Percentiles rank a stretch among this genome's conserved stretches.
These are phyloP conservation scores for Orius laevigatus DNA, from an alignment of 1,140 invertebrate genomes.

Conservation along the genomic window DNA sequence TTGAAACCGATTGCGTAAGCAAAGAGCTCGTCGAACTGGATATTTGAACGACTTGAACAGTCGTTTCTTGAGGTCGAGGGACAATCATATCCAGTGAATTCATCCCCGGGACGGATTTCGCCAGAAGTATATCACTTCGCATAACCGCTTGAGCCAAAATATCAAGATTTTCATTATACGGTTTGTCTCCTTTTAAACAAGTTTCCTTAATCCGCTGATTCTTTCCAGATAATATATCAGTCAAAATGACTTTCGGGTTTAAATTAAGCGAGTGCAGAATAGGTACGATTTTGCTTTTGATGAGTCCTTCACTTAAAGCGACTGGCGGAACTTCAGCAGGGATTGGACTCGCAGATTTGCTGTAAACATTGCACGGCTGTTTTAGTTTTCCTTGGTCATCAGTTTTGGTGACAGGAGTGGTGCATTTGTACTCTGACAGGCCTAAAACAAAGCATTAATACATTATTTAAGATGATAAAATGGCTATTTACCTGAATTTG, in stretches of 20 bases:
- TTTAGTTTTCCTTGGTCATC: neutral
- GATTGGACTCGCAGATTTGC: conserved; percentile 4
- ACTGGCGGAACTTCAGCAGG: conserved; percentile 12
- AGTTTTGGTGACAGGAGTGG: conserved; percentile 3
- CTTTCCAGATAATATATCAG: conserved; percentile 19
- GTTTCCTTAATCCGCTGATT: conserved; percentile 5
- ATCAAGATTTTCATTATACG: conserved; percentile 16
- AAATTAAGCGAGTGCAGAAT: conserved; percentile 33
- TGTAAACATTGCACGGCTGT: neutral
- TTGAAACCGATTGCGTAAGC: conserved; percentile 6
- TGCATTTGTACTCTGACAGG: conserved; percentile 1
- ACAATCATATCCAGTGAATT: conserved; percentile 37
- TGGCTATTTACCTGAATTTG: too few relatives aligned
- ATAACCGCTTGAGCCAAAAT: conserved; percentile 25
- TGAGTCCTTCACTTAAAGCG: neutral
- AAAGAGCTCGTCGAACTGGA: conserved; percentile 20
- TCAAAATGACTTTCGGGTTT: conserved; percentile 34
- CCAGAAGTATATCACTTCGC: conserved; percentile 27
- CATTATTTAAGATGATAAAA: too few relatives aligned
- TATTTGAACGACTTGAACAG: conserved; percentile 41
- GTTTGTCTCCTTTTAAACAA: conserved; percentile 21
- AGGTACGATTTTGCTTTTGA: conserved; percentile 27
- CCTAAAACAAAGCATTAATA: too few relatives aligned
- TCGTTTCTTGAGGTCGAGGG: conserved; percentile 31
- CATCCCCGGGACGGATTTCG: conserved; percentile 33